Evolutionary conservation across 1,140 invertebrate species (phyloP), one percentile per base, ranked within the genome.

Genomic region (Drosophila truncata): DNA sequence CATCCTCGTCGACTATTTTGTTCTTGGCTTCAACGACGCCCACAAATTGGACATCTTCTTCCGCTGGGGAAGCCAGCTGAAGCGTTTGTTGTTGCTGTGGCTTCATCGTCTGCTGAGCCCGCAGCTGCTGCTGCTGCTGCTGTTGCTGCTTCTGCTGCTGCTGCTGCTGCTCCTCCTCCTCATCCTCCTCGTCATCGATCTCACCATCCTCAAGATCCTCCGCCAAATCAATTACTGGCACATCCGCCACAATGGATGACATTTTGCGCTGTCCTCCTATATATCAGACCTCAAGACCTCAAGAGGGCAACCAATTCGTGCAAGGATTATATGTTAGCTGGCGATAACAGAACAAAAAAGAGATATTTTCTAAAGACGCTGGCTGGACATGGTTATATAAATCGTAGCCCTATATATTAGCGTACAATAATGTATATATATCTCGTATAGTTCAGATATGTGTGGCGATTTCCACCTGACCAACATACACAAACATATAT

Each of bases 121-220:
- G 46, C 27, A 37, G 66, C 23, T 42, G 61, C 25, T 35, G n/a
- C n/a, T n/a, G n/a, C n/a, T n/a, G n/a, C n/a, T n/a, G n/a, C n/a
- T n/a, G 31, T 20, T 35, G 44, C 2, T 37, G 62, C 27, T 37
- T 27, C 27, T 39, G 31, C 23, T 35, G 44, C 2, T 37, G 62
- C 27, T 37, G 31, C 27, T 39, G 46, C 4, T 41, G 50, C 23
- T 62, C 10, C 20, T 61, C 63, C 14, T 93, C 91, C 72, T 94
- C 94, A 65, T 95, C 94, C 11, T 93, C 93, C 77, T 94, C 94
- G 60, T 94, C 94, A 78, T 95, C 94, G 63, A 95, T 95, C 78
- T 95, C 94, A 41, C 94, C 94, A 78, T 95, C 94, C 92, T 95
- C 94, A 41, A 95, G 93, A 91, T 95, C 94, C 70, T 94, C 94